Base-by-base conservation (phyloP, 2,113 vertebrate genomes). In the Spilogale gracilis region DNA sequence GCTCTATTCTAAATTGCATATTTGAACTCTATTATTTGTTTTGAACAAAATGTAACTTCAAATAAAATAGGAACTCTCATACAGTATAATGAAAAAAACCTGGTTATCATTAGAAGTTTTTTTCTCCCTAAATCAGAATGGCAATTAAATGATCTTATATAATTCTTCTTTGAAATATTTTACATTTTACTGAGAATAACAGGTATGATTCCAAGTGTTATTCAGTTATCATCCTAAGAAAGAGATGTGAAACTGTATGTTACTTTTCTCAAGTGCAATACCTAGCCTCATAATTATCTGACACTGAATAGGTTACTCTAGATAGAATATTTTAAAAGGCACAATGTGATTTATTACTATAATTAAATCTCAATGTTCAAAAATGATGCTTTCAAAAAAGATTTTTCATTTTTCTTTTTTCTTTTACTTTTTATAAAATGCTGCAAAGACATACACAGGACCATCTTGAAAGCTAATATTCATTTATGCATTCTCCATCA, bases 211-310 rank as follows among this genome's bases (percentile, higher is more conserved):
- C 13, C 5, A 45, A 65, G 8, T 84, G 50, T 16, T 60, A 13
- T n/a, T 95, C 18, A 67, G 13, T 71, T 85, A 48, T 65, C 14
- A 73, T 86, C 94, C 38, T 54, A 84, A 81, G 61, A 88, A 74
- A 80, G 58, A 79, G 2, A 92, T 82, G 96, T 67, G 38, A 91
- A 86, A 60, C 52, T 90, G 45, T 74, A 12, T 79, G 9, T 45
- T 87, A 38, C 58, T 97, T 93, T 89, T n/a, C 45, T 94, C 32
- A 93, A 82, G 60, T 82, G 50, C 43, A 52, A 7, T 48, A 52
- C 4, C 80, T 96, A 94, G 52, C 3, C 3, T 16, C 27, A 52
- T 32, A 67, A 79, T 91, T 54, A 96, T 78, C 32, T 96, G 50
- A 67, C 18, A 50, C 23, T 65, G 14, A 91, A 92, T 67, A 81